Percentiles rank a stretch among this genome's conserved stretches.
Conservation (phyloP, 2,797 vertebrate genomes). For the Phylloscopus collybita region DNA sequence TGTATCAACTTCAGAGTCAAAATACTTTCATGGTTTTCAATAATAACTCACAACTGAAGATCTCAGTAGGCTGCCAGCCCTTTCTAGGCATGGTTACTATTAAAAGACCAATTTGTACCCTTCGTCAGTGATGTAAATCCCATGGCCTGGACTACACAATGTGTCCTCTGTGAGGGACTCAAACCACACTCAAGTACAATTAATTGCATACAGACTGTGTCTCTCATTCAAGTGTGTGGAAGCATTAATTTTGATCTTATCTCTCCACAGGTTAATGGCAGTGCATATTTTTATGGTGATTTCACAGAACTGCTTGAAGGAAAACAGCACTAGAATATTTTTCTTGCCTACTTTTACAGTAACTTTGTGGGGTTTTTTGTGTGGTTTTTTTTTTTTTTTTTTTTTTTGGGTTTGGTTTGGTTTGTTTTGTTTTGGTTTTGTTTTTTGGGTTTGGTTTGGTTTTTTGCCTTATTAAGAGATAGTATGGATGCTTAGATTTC, state of each 20-base stretch:
- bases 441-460: not conserved
- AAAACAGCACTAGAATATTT: not conserved
- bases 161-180: not conserved
- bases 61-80: not conserved
- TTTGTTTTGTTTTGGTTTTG: too few species aligned
- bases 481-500: not conserved
- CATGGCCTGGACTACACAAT: not conserved
- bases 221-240: not conserved
- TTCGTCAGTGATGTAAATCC: not conserved
- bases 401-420: not conserved
- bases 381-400: too few species aligned
- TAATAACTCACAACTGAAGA: not conserved
- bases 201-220: not conserved
- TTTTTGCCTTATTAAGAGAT: not conserved
- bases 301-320: not conserved
- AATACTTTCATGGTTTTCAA: not conserved
- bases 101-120: not conserved
- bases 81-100: not conserved
- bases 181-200: not conserved
- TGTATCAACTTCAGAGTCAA: not conserved
- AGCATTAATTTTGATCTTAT: not conserved
- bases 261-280: not conserved
- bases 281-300: not conserved
- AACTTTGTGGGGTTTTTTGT: not conserved
- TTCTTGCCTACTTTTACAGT: not conserved